phyloP scores from a whole-genome alignment of 1,140 invertebrate genomes.

The Drosophila takahashii region DNA sequence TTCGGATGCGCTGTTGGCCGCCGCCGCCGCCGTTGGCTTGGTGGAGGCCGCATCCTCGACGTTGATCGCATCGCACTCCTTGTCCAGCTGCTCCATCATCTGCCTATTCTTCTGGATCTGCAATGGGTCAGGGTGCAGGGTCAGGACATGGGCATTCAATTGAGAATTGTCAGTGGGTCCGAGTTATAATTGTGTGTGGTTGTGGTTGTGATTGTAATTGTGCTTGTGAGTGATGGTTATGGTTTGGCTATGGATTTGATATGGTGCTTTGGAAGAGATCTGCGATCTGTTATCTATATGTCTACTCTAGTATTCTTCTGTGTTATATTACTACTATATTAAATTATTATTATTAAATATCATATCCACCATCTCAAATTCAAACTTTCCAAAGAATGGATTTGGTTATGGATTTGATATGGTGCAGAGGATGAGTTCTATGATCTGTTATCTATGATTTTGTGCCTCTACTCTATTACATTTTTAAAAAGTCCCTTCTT shows the following conservation, averaged over 20 bases:
- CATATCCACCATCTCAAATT: no score
- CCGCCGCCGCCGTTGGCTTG: constrained; percentile 10
- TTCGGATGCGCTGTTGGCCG: constrained; percentile 88
- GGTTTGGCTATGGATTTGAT: no score
- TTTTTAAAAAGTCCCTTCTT: no score
- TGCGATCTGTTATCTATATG: no score
- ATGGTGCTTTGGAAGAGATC: constrained; percentile 2
- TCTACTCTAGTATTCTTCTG: no score
- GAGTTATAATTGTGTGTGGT: background rate
- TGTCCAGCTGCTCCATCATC: constrained; percentile 93
- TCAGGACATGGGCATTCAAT: constrained; percentile 43
- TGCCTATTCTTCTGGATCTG: constrained; percentile 98
- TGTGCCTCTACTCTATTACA: no score
- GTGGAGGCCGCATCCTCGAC: constrained; percentile 32
- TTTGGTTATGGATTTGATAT: background rate
- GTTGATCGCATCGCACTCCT: constrained; percentile 72
- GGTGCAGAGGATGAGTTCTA: constrained; percentile 1
- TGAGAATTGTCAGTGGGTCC: constrained; percentile 47
- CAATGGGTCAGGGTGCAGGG: constrained; percentile 54
- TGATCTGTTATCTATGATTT: no score
- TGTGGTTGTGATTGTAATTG: constrained; percentile 1
- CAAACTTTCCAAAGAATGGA: no score
- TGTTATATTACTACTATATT: no score
- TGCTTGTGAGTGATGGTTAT: background rate
- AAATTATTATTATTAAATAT: no score